phyloP scores from a whole-genome alignment of 2,113 vertebrate genomes.

The Oreochromis spilurus region DNA sequence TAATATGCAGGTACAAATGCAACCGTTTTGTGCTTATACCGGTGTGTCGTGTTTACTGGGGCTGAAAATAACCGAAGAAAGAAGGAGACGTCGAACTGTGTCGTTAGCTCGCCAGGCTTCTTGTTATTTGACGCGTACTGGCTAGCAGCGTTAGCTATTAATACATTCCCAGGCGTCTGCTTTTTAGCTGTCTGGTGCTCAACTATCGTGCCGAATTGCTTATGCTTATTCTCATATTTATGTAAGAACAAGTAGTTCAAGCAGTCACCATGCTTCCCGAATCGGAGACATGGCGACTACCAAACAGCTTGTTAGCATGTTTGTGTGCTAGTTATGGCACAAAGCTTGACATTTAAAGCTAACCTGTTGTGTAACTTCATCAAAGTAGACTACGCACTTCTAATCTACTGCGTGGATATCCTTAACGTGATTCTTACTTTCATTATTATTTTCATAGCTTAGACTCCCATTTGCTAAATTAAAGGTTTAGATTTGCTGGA shows the following conservation, averaged over 20 bases:
- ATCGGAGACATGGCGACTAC: background rate
- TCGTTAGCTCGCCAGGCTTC: background rate
- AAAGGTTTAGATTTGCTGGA: background rate
- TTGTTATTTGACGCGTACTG: background rate
- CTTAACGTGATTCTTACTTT: background rate
- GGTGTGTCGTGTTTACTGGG: accelerated
- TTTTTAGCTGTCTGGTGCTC: background rate
- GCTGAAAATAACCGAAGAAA: background rate
- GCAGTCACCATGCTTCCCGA: background rate
- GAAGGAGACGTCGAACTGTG: slow-evolving; percentile 2
- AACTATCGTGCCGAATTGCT: background rate
- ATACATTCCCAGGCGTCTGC: background rate
- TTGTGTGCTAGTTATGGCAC: background rate
- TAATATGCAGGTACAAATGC: background rate
- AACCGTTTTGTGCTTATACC: accelerated
- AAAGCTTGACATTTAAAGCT: background rate
- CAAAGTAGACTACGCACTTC: background rate
- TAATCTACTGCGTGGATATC: background rate
- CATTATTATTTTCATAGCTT: background rate
- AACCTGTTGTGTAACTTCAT: slow-evolving; percentile 8
- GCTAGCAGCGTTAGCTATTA: slow-evolving; percentile 3
- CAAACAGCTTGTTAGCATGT: background rate
- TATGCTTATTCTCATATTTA: background rate
- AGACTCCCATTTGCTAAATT: background rate
- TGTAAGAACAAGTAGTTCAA: background rate